Evolutionary conservation across 2,113 vertebrate genomes (phyloP), one percentile per base, ranked within the genome.

Genomic region (Spilogale gracilis): DNA sequence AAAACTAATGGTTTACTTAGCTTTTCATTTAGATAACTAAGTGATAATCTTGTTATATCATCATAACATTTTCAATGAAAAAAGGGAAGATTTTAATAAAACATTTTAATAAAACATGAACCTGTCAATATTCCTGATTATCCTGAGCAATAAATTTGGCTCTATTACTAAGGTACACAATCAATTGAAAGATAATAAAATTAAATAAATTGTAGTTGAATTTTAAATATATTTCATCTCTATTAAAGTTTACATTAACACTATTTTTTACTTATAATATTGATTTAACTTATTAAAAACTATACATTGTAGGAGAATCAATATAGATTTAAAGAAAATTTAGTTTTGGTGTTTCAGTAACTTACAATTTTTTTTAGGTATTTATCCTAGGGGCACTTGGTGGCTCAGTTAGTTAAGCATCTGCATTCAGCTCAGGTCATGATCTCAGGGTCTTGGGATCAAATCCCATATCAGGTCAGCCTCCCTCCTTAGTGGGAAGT

Each of bases 1-100:
- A 21, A 87, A 21, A 84, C 60, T 94, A 80, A 80, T 93, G n/a
- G 9, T 89, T 73, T 73, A 85, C 73, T 93, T 97, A 2, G 2
- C 9, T 95, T 88, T 71, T 93, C 17, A n/a, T 74, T 84, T 56
- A 63, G 45, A 94, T 1, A 90, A 1, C 17, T 93, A 82, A 96
- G 25, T 87, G 43, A 71, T 97, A 67, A 81, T 48, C 11, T 27
- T 88, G 8, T 89, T 89, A 92, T 67, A 54, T 56, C 18, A 67
- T 80, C 94, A 61, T 96, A 88, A 97, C 89, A 94, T 60, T 98
- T 98, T 97, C 23, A 30, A 23, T 60, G 52, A 95, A 92, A 87
- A 50, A 97, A 97, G 96, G 94, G 89, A 98, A 96, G 87, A 67
- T 97, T 97, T 96, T 91, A 90, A 90, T 88, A 97, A 98, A 88